Base-by-base conservation (phyloP, 2,888 invertebrate species). In the Lysandra coridon region DNA sequence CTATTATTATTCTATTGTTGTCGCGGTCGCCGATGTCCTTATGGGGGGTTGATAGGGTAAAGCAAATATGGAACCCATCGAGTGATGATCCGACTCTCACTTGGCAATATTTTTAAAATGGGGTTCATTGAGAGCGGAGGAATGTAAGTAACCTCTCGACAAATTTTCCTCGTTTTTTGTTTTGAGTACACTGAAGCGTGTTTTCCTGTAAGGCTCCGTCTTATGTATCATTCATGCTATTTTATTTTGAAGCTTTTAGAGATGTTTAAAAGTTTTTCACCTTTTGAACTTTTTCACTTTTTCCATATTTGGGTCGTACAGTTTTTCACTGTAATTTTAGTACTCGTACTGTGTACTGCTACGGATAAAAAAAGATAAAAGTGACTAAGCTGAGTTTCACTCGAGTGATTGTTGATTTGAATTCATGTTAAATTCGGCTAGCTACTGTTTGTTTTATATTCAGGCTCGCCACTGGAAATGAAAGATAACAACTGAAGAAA, bases 241-340 rank as follows among this genome's bases (percentile, higher is more conserved):
- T 84, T 84, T 84, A 82, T 83, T 85, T 86, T 86, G 85, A 83
- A 84, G 88, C 87, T 88, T 88, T 87, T 89, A 85, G 83, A 81
- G 80, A 40, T 33, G 78, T 33, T 69, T 73, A 86, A 84, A 80
- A 81, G 79, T 75, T 53, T 62, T 49, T 80, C 78, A 76, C 78
- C 78, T 44, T 44, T 57, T 79, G 53, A 76, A 81, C 78, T 81
- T 80, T 81, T 12, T 33, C 5, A 33, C 69, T 69, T 69, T 60
- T 69, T 33, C 33, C 69, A 14, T 69, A 33, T 69, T 37, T 37
- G 37, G 4, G 14, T 37, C 69, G 30, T 30, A 33, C 0, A 37
- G 14, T 69, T 37, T 33, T 62, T 62, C n/a, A 62, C 7, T 62
- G 62, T 14, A 4, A 53, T 53, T 53, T 53, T 2, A 53, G 10